A percentile compares a stretch with the other conserved stretches of the same genome.
These are phyloP conservation scores for Girardia tigrina DNA, from an alignment of 2,888 invertebrate species.

Conservation along the genomic window DNA sequence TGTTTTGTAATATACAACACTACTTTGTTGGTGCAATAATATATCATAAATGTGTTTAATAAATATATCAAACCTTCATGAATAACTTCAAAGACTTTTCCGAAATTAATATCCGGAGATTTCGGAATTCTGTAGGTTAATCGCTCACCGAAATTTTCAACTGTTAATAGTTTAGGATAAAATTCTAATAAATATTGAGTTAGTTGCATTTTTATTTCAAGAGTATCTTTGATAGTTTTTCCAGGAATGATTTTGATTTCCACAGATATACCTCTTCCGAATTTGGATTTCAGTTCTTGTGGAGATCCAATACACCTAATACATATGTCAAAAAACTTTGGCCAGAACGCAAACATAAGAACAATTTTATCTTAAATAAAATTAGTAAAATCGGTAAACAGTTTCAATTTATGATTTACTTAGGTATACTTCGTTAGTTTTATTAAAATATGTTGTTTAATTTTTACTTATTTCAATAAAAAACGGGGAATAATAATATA, in stretches of 20 bases:
- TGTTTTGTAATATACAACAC: too few species aligned
- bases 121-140: constrained; percentile 31
- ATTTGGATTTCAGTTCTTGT: constrained; percentile 53
- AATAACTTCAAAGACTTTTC: constrained; percentile 17
- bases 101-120: background rate
- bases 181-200: background rate
- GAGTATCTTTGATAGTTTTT: background rate
- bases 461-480: too few species aligned
- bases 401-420: too few species aligned
- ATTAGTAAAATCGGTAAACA: too few species aligned
- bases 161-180: background rate
- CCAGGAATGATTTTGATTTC: constrained; percentile 14
- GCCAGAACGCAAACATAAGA: background rate
- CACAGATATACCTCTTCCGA: constrained; percentile 49
- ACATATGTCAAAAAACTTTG: background rate
- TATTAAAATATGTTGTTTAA: too few species aligned
- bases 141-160: constrained; percentile 25
- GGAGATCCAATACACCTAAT: constrained; percentile 47
- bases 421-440: too few species aligned
- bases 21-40: too few species aligned
- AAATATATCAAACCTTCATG: background rate
- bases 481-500: too few species aligned
- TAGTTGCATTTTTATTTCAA: background rate
- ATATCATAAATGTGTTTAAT: too few species aligned
- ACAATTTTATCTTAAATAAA: too few species aligned